A percentile compares a stretch with the other conserved stretches of the same genome.
These are phyloP conservation scores for Meriones unguiculatus DNA, from an alignment of 2,113 vertebrate genomes.

Conservation along the genomic window DNA sequence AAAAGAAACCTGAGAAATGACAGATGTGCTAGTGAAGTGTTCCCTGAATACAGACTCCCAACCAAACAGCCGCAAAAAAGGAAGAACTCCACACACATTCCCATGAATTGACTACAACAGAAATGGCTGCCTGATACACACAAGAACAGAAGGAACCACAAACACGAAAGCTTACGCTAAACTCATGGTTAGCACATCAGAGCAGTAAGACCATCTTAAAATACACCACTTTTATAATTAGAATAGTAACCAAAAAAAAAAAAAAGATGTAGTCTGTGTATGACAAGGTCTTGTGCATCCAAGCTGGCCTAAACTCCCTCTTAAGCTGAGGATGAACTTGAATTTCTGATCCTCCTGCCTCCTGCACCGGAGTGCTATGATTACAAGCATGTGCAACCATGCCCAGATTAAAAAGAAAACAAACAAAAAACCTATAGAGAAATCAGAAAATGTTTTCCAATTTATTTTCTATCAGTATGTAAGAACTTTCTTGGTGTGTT, in stretches of 20 bases:
- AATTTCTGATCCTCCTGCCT: neutral
- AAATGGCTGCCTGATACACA: neutral
- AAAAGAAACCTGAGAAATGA: neutral
- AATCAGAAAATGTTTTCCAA: neutral
- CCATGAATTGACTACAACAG: neutral
- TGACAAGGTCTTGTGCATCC: neutral
- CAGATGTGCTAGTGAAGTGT: neutral
- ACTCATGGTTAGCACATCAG: neutral
- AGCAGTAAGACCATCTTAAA: neutral
- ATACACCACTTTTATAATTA: neutral
- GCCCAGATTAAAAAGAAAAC: neutral
- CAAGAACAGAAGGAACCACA: neutral
- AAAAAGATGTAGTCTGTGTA: neutral
- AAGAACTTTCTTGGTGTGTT: neutral
- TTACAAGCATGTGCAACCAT: neutral
- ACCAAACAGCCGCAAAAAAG: neutral
- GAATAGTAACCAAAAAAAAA: neutral
- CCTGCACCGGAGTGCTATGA: neutral
- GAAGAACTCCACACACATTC: neutral
- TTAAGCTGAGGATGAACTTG: neutral
- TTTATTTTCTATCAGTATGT: slow-evolving; percentile 30
- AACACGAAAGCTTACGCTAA: neutral
- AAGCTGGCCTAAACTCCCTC: neutral
- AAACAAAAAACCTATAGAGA: neutral
- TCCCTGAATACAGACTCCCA: neutral